Percentiles rank a stretch among this genome's conserved stretches.
Evolutionary conservation across 2,113 vertebrate genomes (phyloP).

Genomic region (Casuarius casuarius): DNA sequence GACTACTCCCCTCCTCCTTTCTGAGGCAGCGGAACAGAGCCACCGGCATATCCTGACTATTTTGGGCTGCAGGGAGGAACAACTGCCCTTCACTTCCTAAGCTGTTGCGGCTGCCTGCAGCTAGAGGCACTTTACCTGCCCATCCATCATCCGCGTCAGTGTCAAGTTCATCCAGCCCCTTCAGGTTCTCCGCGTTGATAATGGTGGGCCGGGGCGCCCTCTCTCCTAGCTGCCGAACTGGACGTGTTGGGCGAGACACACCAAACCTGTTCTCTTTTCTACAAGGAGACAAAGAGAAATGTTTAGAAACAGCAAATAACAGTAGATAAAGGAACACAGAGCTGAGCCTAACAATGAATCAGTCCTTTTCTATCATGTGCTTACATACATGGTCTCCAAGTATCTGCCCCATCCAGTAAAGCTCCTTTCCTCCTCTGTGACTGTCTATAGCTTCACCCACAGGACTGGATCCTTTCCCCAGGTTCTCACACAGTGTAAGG

Average conservation of each 20-base stretch:
- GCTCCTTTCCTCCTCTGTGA: not conserved
- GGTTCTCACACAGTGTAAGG: not conserved
- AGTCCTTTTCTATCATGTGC: not conserved
- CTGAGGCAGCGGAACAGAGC: not conserved
- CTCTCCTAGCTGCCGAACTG: constrained; percentile 84
- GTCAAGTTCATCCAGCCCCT: constrained; percentile 95
- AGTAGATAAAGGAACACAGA: not conserved
- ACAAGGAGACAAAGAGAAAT: not conserved
- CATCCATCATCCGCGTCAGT: constrained; percentile 95
- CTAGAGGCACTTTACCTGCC: constrained; percentile 84
- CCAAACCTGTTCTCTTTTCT: constrained; percentile 86
- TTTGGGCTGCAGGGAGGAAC: not conserved
- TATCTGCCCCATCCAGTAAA: not conserved
- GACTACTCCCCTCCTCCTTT: not conserved
- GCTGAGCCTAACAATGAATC: not conserved
- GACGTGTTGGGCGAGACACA: constrained; percentile 81
- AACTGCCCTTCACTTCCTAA: not conserved
- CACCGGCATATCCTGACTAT: not conserved
- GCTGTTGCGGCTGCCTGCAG: not conserved
- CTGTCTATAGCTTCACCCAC: not conserved
- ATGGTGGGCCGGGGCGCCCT: constrained; percentile 89
- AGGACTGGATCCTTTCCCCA: not conserved
- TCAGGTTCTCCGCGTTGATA: constrained; percentile 95
- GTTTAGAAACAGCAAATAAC: not conserved
- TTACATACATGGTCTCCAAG: fast-evolving